Evolutionary conservation across 2,113 vertebrate genomes (phyloP), one percentile per base, ranked within the genome.

Genomic region (Syngnathus typhle): DNA sequence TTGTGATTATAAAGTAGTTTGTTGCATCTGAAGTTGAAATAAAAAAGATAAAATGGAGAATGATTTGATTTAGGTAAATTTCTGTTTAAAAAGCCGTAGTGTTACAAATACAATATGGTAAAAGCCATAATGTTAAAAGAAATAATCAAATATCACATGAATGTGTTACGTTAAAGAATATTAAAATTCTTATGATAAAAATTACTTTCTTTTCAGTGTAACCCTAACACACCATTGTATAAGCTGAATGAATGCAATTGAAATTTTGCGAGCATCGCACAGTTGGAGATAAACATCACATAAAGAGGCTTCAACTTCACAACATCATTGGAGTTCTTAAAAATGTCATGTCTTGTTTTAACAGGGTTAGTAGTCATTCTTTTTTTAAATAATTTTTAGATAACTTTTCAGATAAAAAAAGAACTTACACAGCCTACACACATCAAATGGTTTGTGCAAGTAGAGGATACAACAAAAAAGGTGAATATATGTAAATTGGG

Each of bases 401-500:
- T 27, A 32, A 32, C 27, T 32, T 27, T 27, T 32, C 27, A 54
- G n/a, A 54, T 9, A 21, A 27, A 64, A 37, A 58, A 71, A 43
- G 71, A 68, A 0, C 27, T 32, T 32, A 32, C 27, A 32, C 27
- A 27, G 23, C 23, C 65, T 63, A 56, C 23, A 44, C 39, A 67
- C 19, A 37, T 68, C 2, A 77, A 60, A 58, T 62, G 63, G 65
- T 74, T 13, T 73, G 19, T 64, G 47, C 39, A 68, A 71, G 66
- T 51, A 74, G 67, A 68, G 38, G 65, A 76, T 39, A 78, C 36
- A 43, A 76, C 49, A 71, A 49, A 71, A 78, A 76, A 77, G 69
- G 12, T 43, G 67, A 77, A 74, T 65, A 60, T 68, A 82, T 62
- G 51, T 72, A 60, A 58, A 82, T 77, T 81, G 87, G 84, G 84